phyloP scores from a whole-genome alignment of 2,113 vertebrate genomes.

The Mionectes macconnelli region DNA sequence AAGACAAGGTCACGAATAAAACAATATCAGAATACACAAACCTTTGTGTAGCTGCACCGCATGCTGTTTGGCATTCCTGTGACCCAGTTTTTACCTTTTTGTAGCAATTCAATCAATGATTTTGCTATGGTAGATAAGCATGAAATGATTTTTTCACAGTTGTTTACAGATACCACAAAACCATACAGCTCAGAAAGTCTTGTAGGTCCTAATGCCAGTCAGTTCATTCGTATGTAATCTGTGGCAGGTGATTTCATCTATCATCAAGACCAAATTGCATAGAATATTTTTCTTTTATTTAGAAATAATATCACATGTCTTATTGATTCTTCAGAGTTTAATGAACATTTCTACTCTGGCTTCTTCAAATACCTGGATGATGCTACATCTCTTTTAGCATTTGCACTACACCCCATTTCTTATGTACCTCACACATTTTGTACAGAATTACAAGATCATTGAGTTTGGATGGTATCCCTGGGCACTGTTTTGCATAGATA shows the following conservation, averaged over 20 bases:
- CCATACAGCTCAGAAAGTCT: neutral
- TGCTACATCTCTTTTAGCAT: neutral
- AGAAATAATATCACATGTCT: neutral
- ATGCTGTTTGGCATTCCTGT: neutral
- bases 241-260: neutral
- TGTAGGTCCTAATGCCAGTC: neutral
- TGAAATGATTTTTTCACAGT: neutral
- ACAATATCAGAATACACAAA: slow-evolving; percentile 19
- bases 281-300: neutral
- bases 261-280: neutral
- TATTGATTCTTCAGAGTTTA: neutral
- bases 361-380: neutral
- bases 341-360: neutral
- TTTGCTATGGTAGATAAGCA: neutral
- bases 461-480: neutral
- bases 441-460: neutral
- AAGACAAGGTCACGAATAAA: slow-evolving; percentile 48
- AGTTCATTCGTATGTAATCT: neutral
- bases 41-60: neutral
- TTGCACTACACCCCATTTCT: neutral
- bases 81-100: slow-evolving; percentile 8
- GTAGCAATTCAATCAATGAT: neutral
- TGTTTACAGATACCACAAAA: neutral
- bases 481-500: neutral
- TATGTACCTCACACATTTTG: neutral